Evolutionary conservation across 2,797 vertebrate genomes (phyloP).

Genomic region (Todus mexicanus): DNA sequence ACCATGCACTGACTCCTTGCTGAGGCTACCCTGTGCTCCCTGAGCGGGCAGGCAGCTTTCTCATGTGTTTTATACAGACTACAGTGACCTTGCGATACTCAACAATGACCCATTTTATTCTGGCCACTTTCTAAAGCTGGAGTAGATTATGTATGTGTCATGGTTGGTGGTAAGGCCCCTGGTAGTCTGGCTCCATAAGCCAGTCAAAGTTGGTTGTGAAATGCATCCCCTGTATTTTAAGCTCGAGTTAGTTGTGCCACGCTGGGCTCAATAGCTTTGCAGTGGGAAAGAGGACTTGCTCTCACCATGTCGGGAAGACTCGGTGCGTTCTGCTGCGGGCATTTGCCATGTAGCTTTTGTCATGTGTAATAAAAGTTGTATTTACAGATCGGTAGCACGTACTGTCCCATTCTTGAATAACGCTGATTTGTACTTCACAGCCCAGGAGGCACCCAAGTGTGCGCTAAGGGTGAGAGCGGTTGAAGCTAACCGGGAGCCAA

Average conservation of each 20-base stretch:
- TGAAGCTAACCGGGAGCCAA: background rate
- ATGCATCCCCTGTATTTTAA: background rate
- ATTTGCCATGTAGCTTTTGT: background rate
- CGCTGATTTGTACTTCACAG: background rate
- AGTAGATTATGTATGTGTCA: background rate
- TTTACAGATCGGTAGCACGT: background rate
- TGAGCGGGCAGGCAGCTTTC: background rate
- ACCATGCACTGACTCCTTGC: background rate
- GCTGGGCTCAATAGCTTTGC: fast-evolving
- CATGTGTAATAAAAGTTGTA: background rate
- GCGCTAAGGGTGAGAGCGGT: background rate
- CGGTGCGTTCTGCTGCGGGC: fast-evolving
- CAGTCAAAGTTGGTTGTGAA: background rate
- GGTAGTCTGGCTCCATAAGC: background rate
- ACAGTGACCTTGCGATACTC: background rate
- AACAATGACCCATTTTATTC: background rate
- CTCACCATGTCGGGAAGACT: fast-evolving
- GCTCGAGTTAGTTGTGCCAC: fast-evolving
- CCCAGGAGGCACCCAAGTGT: background rate
- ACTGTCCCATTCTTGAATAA: background rate
- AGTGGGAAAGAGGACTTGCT: background rate
- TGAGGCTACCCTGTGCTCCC: background rate
- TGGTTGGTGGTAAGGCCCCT: background rate
- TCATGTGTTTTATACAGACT: fast-evolving
- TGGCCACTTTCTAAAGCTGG: background rate